Evolutionary conservation across 1,140 invertebrate species (phyloP), one percentile per base, ranked within the genome.

Genomic region (Triops cancriformis): DNA sequence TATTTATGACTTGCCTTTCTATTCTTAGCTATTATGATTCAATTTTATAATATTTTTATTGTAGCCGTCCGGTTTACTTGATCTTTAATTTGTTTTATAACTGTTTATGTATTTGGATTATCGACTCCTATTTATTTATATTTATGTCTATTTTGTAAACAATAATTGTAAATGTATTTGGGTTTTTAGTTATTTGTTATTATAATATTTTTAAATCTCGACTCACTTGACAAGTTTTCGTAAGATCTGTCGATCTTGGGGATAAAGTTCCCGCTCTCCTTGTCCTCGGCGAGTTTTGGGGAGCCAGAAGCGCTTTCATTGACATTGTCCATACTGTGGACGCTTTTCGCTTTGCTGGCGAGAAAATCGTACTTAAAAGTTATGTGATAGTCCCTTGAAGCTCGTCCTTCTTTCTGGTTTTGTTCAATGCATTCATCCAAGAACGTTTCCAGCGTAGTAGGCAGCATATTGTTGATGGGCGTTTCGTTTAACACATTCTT

Each of bases 401-500:
- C 89, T 73, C 88, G 89, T 14, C 86, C 85, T 80, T 87, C 86
- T 81, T 88, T 86, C 41, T 86, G 87, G 75, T 89, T 90, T 4
- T 87, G 87, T 14, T 78, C 85, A 27, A 93, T 84, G 81, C 92
- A 93, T 75, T 88, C 87, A 81, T 94, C 89, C 14, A 94, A 87
- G 82, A 90, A 91, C 41, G 88, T 85, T 82, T 91, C 87, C 5
- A 94, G 81, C 11, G 88, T 86, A 78, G 87, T 87, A 0, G 89
- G 85, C 27, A 88, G 85, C 18, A 94, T 91, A 79, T 92, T 89
- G 72, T 89, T 87, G 4, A 94, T 83, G 6, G 92, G 90, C 41
- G 91, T 87, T 72, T 90, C 87, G n/a, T 88, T 86, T 77, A 90
- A 90, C 23, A 84, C 83, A 81, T 93, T 93, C 79, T 85, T 85